phyloP scores from a whole-genome alignment of 2,797 vertebrate species.

The Squalus acanthias region DNA sequence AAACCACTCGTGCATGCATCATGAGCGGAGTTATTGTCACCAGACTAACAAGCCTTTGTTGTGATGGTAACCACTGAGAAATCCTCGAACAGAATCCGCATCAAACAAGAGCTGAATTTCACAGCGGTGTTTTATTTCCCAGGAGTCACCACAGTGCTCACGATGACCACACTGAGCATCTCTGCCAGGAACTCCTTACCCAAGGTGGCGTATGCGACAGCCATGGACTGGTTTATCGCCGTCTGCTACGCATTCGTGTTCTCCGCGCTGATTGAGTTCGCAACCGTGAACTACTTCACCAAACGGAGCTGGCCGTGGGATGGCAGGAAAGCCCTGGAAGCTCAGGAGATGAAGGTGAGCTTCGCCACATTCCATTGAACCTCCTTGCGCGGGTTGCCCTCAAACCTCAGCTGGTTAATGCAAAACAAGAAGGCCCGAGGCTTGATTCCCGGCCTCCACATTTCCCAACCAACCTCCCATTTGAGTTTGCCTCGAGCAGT shows the following conservation, averaged over 20 bases:
- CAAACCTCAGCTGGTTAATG: neutral
- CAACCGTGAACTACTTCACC: conserved; percentile 99
- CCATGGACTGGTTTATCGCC: conserved; percentile 99
- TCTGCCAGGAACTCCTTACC: conserved; percentile 97
- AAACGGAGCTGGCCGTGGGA: conserved; percentile 99
- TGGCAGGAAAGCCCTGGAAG: conserved; percentile 84
- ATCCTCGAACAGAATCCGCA: neutral
- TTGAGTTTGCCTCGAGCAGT: neutral
- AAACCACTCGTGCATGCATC: no score
- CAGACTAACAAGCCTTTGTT: no score
- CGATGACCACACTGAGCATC: conserved; percentile 98
- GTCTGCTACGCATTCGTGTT: conserved; percentile 99
- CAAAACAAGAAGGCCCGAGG: no score
- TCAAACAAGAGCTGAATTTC: neutral
- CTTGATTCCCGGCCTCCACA: neutral
- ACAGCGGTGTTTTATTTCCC: conserved; percentile 42
- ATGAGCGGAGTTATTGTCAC: neutral
- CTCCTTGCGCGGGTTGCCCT: neutral
- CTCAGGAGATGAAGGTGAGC: conserved; percentile 89
- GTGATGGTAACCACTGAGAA: no score
- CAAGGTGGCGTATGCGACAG: conserved; percentile 97
- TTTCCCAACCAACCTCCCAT: neutral
- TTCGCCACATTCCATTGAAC: neutral
- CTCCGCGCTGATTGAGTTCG: conserved; percentile 98
- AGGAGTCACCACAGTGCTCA: conserved; percentile 98